phyloP scores from a whole-genome alignment of 2,888 invertebrate genomes.

The Eupithecia exiguata region DNA sequence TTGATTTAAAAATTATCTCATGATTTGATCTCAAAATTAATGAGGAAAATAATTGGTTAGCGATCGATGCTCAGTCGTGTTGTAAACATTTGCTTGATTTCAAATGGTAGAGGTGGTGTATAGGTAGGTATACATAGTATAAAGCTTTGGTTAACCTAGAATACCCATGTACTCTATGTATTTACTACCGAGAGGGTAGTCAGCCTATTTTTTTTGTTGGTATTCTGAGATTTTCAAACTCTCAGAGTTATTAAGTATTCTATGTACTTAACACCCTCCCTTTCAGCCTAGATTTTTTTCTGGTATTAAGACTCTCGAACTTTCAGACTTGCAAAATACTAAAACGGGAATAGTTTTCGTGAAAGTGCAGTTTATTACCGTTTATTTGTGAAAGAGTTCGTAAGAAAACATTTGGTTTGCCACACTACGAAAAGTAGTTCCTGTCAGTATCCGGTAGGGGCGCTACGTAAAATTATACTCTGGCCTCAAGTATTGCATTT shows the following conservation, averaged over 20 bases:
- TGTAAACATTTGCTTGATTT: conserved; percentile 40
- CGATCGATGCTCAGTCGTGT: conserved; percentile 52
- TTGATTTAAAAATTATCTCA: conserved; percentile 51
- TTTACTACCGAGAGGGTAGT: neutral
- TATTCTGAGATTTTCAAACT: neutral
- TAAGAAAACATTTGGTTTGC: no score
- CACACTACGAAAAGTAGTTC: no score
- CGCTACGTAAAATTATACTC: neutral
- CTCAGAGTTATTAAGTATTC: neutral
- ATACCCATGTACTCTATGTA: neutral
- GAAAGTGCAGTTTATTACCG: no score
- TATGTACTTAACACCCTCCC: no score
- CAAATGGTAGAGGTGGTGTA: neutral
- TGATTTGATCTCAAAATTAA: conserved; percentile 71
- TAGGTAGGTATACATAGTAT: no score
- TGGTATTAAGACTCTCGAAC: neutral
- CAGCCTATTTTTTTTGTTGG: no score
- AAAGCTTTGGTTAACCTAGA: neutral
- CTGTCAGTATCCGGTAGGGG: no score
- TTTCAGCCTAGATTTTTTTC: no score
- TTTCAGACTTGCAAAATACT: neutral
- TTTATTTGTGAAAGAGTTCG: no score
- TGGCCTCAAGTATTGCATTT: no score
- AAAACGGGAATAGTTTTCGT: neutral
- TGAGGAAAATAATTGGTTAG: conserved; percentile 78